Evolutionary conservation across 1,140 invertebrate species (phyloP), one percentile per base, ranked within the genome.

Genomic region (Oryctes rhinoceros): DNA sequence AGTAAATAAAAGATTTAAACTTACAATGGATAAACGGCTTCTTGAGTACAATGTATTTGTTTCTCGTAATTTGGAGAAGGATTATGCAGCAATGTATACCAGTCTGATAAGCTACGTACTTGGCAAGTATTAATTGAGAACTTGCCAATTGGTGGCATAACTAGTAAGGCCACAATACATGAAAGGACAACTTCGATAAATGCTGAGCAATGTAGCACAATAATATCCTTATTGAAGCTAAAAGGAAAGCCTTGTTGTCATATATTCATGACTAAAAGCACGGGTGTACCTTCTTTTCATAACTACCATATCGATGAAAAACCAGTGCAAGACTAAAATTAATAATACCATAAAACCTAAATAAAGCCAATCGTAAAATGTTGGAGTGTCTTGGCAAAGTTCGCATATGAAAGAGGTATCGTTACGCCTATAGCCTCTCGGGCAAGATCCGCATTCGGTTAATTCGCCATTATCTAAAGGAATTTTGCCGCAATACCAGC

Each of bases 21-120:
- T 94, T 92, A 98, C 94, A 99, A 89, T 77, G 98, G 98, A 90
- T 98, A 99, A 0, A 99, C 97, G 67, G 97, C 96, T 90, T 99
- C 98, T 85, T 99, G 96, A 0, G 97, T 98, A 88, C 98, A 99
- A 88, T 98, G 93, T 20, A 99, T 88, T 78, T 93, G 94, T 77
- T 93, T 90, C 83, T 95, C 94, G 89, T 98, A 99, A 87, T 98
- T 95, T 7, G 97, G 96, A 83, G 91, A 93, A 35, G 98, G 98
- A 90, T 99, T 99, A 82, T 98, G 95, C 24, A 99, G 89, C 79
- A 99, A 87, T 0, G 97, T 98, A 87, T 99, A 99, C 97, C 97
- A 99, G 88, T 99, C 97, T 0, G 96, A 94, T 5, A 99, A 88
- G 20, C 92, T 91, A 48, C 91, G 90, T 0, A 94, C 94, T 76